Percentiles rank a stretch among this genome's conserved stretches.
These are phyloP conservation scores for Macrotus californicus DNA, from an alignment of 2,113 vertebrate genomes.

Conservation along the genomic window DNA sequence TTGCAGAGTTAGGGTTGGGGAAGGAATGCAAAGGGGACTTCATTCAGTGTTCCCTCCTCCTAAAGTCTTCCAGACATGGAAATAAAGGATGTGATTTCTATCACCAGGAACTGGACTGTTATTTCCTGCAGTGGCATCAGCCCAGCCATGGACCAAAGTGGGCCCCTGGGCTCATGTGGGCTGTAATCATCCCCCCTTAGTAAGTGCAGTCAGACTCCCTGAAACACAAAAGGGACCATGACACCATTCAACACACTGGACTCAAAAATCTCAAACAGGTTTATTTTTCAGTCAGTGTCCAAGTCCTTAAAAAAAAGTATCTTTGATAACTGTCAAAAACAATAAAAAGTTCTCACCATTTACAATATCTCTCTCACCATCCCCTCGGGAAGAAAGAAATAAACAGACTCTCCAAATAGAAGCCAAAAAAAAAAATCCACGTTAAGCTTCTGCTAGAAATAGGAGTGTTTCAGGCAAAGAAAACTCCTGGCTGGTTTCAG, in stretches of 20 bases:
- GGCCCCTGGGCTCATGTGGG: accelerated
- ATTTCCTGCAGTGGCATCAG: not conserved
- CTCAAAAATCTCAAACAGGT: not conserved
- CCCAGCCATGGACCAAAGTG: too few species aligned
- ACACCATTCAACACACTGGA: not conserved
- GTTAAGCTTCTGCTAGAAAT: not conserved
- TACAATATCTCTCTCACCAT: constrained; percentile 45
- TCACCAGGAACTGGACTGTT: not conserved
- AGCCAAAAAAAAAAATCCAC: not conserved
- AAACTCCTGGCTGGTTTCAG: constrained; percentile 22
- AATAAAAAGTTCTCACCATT: constrained; percentile 51
- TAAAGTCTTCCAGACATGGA: not conserved
- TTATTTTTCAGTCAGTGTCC: constrained; percentile 19
- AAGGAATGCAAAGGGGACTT: not conserved
- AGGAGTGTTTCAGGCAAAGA: not conserved
- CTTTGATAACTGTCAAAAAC: constrained; percentile 62
- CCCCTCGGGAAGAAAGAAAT: constrained; percentile 49
- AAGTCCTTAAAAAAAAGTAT: not conserved
- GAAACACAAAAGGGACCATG: not conserved
- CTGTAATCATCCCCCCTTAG: not conserved
- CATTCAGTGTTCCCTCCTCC: accelerated
- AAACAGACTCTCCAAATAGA: constrained; percentile 50
- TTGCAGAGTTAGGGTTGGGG: not conserved
- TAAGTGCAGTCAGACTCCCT: not conserved
- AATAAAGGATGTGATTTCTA: not conserved